phyloP scores from a whole-genome alignment of 2,113 vertebrate species.

The Mus pahari region DNA sequence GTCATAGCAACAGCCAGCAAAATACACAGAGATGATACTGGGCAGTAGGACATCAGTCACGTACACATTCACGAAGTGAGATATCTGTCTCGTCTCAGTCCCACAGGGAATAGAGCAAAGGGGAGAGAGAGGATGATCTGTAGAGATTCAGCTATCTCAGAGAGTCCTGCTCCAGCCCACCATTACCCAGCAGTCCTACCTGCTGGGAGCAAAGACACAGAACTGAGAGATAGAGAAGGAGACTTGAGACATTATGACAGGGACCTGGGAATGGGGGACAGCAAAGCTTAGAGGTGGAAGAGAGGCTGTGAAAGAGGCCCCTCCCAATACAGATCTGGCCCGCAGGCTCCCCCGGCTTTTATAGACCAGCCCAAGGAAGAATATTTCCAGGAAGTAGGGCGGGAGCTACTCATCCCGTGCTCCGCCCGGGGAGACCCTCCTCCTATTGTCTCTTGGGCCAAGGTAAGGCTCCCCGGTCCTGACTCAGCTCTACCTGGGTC shows the following conservation, averaged over 20 bases:
- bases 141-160: neutral
- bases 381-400: slow-evolving; percentile 96
- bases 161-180: neutral
- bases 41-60: neutral
- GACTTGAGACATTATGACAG: neutral
- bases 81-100: neutral
- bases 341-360: slow-evolving; percentile 94
- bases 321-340: slow-evolving; percentile 49
- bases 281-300: neutral
- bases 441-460: slow-evolving; percentile 93
- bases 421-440: slow-evolving; percentile 90
- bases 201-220: neutral
- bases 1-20: neutral
- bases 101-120: neutral
- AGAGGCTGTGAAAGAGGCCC: neutral
- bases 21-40: neutral
- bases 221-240: neutral
- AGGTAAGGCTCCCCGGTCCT: slow-evolving; percentile 86
- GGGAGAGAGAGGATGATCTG: neutral
- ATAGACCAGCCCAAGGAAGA: slow-evolving; percentile 89
- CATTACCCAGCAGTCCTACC: neutral
- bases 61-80: neutral
- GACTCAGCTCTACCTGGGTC: accelerated
- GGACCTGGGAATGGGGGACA: too few relatives aligned
- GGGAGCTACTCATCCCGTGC: slow-evolving; percentile 94